These are phyloP conservation scores for Henricia sp. DNA, from an alignment of 53 echinoderm and acorn worm species.

Conservation along the genomic window DNA sequence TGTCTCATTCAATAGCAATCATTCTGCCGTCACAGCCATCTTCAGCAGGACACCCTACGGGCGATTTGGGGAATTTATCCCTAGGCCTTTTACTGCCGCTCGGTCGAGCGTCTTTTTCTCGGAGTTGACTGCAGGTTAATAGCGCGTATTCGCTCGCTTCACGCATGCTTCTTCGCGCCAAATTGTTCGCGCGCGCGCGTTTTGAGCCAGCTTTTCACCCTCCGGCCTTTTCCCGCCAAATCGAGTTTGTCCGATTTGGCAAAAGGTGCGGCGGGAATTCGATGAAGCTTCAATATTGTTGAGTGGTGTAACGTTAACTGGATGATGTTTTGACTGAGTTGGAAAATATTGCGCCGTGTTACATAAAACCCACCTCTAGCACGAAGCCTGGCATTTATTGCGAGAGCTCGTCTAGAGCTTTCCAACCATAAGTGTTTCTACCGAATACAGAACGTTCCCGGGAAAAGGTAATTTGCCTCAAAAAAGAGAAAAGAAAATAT, in stretches of 20 bases:
- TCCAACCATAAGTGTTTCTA: too few species aligned
- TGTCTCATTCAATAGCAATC: neutral
- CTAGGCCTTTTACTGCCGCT: neutral
- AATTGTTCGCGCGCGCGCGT: neutral
- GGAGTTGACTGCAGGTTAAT: conserved; percentile 28
- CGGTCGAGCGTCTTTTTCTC: neutral
- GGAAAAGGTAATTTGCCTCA: too few species aligned
- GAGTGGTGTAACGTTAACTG: conserved; percentile 23
- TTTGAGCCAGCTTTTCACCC: neutral
- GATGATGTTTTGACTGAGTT: conserved; percentile 26
- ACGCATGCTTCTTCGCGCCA: neutral
- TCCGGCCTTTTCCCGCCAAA: neutral
- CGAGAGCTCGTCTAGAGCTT: neutral
- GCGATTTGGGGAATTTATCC: neutral
- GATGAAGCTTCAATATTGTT: neutral
- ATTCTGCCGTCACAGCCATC: conserved; percentile 2
- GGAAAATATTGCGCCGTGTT: conserved; percentile 3
- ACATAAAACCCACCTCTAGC: neutral
- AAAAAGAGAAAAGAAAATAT: too few species aligned
- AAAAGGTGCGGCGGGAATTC: conserved; percentile 20
- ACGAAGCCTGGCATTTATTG: neutral
- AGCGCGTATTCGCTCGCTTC: neutral
- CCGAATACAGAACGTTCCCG: too few species aligned
- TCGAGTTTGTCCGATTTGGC: conserved; percentile 31
- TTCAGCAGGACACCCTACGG: neutral